Evolutionary conservation across 2,888 invertebrate genomes (phyloP).

Genomic region (Amiota communis): DNA sequence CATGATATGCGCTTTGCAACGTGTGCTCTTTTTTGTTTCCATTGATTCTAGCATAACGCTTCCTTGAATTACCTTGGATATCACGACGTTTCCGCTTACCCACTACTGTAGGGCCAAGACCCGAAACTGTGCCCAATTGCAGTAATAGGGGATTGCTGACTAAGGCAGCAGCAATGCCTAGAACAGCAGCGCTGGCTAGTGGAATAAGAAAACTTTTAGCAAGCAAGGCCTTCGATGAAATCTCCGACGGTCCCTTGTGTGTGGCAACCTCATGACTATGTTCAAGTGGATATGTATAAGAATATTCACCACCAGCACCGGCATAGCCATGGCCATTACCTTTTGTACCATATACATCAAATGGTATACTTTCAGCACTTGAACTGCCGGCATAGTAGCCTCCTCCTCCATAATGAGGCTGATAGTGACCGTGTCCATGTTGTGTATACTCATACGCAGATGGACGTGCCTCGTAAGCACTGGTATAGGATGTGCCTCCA

Average conservation of each 20-base stretch:
- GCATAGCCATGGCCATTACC: constrained; percentile 50
- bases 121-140: constrained; percentile 84
- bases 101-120: constrained; percentile 69
- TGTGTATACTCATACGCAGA: constrained; percentile 54
- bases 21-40: not conserved
- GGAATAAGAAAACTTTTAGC: constrained; percentile 80
- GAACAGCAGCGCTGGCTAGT: constrained; percentile 84
- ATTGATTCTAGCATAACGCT: not conserved
- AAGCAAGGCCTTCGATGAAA: constrained; percentile 65
- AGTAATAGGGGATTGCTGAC: constrained; percentile 85
- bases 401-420: constrained; percentile 66
- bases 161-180: constrained; percentile 86
- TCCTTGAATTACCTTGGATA: not conserved
- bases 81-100: constrained; percentile 65
- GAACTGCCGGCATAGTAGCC: constrained; percentile 56
- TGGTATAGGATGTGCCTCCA: constrained; percentile 22
- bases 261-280: constrained; percentile 51
- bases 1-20: not conserved
- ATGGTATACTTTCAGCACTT: constrained; percentile 61
- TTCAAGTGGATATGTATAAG: constrained; percentile 53
- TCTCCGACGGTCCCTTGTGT: constrained; percentile 62
- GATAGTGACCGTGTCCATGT: constrained; percentile 37
- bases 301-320: constrained; percentile 61
- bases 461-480: constrained; percentile 53
- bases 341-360: constrained; percentile 65